Evolutionary conservation across 2,888 invertebrate species (phyloP).

Genomic region (Xylota segnis): DNA sequence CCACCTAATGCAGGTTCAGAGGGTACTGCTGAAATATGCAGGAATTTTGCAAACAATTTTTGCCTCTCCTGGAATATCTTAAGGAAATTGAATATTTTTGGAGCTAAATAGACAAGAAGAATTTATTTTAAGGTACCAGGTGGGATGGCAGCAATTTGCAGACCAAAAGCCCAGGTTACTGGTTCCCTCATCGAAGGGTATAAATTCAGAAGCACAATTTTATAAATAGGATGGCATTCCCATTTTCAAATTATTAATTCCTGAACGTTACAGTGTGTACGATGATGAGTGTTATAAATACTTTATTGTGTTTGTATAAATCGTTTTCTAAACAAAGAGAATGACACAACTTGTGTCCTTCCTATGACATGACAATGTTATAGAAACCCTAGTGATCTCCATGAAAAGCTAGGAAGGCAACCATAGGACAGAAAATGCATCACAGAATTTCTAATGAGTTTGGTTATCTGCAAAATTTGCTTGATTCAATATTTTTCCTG

Average conservation of each 20-base stretch:
- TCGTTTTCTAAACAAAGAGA: neutral
- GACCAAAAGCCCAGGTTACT: neutral
- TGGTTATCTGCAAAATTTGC: no score
- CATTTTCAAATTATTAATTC: neutral
- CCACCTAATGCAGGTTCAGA: slow-evolving; percentile 20
- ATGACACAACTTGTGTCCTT: neutral
- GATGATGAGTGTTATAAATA: neutral
- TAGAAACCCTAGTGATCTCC: neutral
- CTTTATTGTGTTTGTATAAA: slow-evolving; percentile 1
- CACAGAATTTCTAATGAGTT: no score
- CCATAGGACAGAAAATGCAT: neutral
- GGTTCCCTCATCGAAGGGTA: neutral
- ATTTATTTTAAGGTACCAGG: slow-evolving; percentile 11
- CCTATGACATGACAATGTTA: neutral
- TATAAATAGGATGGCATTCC: neutral
- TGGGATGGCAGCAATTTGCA: neutral
- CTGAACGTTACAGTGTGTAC: neutral
- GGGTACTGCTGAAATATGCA: slow-evolving; percentile 19
- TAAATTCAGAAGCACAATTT: neutral
- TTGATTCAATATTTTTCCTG: no score
- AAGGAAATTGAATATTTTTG: slow-evolving; percentile 18
- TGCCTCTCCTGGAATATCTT: slow-evolving; percentile 25
- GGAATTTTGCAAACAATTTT: slow-evolving; percentile 45
- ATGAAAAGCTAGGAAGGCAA: neutral
- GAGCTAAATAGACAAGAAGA: slow-evolving; percentile 13